Percentiles rank a stretch among this genome's conserved stretches.
These are phyloP conservation scores for Malurus cyaneus DNA, from an alignment of 2,113 vertebrate species.

Conservation along the genomic window DNA sequence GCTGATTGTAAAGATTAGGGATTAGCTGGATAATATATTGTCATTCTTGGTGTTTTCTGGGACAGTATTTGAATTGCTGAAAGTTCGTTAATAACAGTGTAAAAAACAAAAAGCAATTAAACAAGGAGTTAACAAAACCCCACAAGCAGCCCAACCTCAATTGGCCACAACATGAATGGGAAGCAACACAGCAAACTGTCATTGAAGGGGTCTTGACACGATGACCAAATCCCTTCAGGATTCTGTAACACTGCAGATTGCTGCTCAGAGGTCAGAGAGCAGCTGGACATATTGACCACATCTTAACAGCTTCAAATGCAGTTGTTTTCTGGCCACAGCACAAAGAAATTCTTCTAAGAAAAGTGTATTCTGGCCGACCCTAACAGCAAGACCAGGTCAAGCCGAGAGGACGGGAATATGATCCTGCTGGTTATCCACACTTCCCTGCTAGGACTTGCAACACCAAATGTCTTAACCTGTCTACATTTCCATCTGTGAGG, in stretches of 20 bases:
- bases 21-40: background rate
- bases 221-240: background rate
- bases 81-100: background rate
- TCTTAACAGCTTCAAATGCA: background rate
- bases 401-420: background rate
- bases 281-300: background rate
- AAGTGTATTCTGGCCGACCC: background rate
- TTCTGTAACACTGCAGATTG: background rate
- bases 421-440: background rate
- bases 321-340: background rate
- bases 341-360: background rate
- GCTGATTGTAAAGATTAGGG: background rate
- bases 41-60: background rate
- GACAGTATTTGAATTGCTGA: background rate
- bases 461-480: background rate
- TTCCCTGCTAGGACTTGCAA: background rate
- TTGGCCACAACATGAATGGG: background rate
- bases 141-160: background rate
- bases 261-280: background rate
- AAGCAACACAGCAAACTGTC: background rate
- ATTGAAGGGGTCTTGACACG: fast-evolving
- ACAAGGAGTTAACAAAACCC: background rate
- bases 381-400: background rate
- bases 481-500: background rate
- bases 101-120: background rate